phyloP scores from a whole-genome alignment of 2,888 invertebrate genomes.

The Rotaria sp. region DNA sequence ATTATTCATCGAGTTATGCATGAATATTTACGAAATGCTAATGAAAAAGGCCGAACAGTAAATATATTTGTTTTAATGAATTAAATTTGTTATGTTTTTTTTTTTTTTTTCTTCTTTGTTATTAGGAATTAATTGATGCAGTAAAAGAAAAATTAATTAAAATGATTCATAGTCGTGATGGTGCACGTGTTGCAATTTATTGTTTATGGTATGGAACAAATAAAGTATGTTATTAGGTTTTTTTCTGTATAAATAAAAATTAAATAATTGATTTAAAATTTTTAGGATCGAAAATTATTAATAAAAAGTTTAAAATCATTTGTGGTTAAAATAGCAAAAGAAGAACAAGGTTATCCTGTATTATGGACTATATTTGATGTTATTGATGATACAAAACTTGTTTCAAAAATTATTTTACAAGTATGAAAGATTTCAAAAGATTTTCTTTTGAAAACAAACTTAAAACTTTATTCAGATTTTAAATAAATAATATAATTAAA shows the following conservation, averaged over 20 bases:
- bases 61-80: neutral
- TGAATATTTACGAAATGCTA: constrained; percentile 5
- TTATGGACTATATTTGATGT: constrained; percentile 73
- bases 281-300: constrained; percentile 64
- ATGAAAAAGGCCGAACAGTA: constrained; percentile 6
- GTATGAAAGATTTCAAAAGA: constrained; percentile 46
- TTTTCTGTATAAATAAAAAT: neutral
- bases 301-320: constrained; percentile 80
- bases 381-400: constrained; percentile 82
- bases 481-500: too few relatives aligned
- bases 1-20: constrained; percentile 20
- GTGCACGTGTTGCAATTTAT: constrained; percentile 70
- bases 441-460: neutral
- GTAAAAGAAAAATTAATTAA: constrained; percentile 65
- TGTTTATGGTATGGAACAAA: constrained; percentile 75
- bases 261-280: constrained; percentile 31
- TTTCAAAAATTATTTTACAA: constrained; percentile 67
- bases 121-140: constrained; percentile 68
- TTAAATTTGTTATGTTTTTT: constrained; percentile 44
- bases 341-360: constrained; percentile 77
- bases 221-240: constrained; percentile 52
- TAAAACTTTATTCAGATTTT: neutral
- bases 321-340: constrained; percentile 69
- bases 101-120: constrained; percentile 48
- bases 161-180: constrained; percentile 71